phyloP scores from a whole-genome alignment of 2,113 vertebrate species.

The Nicator chloris region DNA sequence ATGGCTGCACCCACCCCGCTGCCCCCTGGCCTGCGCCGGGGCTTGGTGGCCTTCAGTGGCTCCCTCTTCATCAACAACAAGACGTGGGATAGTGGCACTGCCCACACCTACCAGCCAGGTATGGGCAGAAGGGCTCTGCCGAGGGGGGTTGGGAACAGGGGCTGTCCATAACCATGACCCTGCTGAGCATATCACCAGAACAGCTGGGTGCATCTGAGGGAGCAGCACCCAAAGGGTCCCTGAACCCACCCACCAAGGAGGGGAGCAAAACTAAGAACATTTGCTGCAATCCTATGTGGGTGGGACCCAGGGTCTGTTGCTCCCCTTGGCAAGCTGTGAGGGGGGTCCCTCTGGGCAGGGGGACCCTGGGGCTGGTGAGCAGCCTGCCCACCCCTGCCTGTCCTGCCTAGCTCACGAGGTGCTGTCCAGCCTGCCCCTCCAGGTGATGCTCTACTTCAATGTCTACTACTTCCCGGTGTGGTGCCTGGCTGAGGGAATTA shows the following conservation, averaged over 20 bases:
- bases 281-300: neutral
- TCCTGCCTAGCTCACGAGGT: slow-evolving; percentile 56
- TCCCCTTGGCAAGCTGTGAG: rapidly evolving
- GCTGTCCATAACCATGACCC: rapidly evolving
- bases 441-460: slow-evolving; percentile 87
- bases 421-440: slow-evolving; percentile 81
- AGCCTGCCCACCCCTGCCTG: neutral
- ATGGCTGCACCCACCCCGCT: slow-evolving; percentile 30
- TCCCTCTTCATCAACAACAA: slow-evolving; percentile 79
- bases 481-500: slow-evolving; percentile 79
- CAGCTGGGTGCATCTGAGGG: neutral
- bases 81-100: slow-evolving; percentile 67
- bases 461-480: slow-evolving; percentile 79
- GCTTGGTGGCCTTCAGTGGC: slow-evolving; percentile 70
- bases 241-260: rapidly evolving
- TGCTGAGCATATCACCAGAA: neutral
- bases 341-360: neutral
- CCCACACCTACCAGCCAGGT: slow-evolving; percentile 70
- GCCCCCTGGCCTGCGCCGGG: slow-evolving; percentile 72
- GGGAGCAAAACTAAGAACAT: neutral
- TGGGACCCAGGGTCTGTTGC: neutral
- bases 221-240: neutral
- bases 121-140: neutral
- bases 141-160: neutral
- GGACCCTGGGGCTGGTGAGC: neutral